These are phyloP conservation scores for Ashinkailepas kermadecensis DNA, from an alignment of 2,888 invertebrate species.

Conservation along the genomic window DNA sequence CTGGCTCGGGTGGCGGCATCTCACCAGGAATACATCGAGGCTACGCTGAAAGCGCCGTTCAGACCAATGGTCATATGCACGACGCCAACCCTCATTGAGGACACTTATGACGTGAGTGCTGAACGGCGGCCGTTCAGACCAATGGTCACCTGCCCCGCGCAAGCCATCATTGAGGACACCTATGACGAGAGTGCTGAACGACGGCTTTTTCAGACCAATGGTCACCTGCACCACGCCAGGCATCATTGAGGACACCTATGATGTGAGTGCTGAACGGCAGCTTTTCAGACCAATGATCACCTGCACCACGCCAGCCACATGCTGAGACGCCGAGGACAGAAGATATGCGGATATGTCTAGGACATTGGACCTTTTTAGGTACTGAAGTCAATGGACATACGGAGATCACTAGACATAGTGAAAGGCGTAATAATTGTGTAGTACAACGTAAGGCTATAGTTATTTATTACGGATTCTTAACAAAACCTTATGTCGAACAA, in stretches of 20 bases:
- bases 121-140: neutral
- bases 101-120: neutral
- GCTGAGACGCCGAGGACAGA: too few relatives aligned
- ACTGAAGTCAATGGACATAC: too few relatives aligned
- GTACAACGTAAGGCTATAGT: too few relatives aligned
- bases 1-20: conserved; percentile 55
- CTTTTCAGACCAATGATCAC: too few relatives aligned
- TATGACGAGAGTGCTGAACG: neutral
- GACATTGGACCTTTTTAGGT: too few relatives aligned
- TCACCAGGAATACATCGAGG: conserved; percentile 69
- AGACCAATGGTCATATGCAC: conserved; percentile 48
- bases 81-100: conserved; percentile 41
- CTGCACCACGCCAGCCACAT: too few relatives aligned
- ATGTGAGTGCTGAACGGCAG: neutral
- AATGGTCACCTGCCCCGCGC: too few relatives aligned
- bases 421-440: too few relatives aligned
- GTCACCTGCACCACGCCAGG: conserved; percentile 47
- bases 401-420: too few relatives aligned
- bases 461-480: too few relatives aligned
- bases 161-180: neutral
- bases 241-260: conserved; percentile 32
- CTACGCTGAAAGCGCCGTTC: conserved; percentile 71
- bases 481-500: too few relatives aligned
- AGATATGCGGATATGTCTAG: too few relatives aligned
- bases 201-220: conserved; percentile 47